These are phyloP conservation scores for Cebus imitator DNA, from an alignment of 2,113 vertebrate genomes.

Conservation along the genomic window DNA sequence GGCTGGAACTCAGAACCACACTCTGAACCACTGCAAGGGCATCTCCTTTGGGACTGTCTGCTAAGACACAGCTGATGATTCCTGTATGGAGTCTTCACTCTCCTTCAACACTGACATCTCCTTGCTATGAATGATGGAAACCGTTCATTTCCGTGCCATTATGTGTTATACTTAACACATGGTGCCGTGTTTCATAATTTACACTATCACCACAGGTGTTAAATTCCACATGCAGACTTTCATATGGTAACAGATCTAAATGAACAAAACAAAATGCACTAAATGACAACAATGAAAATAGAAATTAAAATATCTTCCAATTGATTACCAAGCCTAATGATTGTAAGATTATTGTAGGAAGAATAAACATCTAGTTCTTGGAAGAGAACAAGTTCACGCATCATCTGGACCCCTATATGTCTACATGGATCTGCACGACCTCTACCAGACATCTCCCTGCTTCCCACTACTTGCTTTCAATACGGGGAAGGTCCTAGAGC, in stretches of 20 bases:
- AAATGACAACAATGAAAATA: background rate
- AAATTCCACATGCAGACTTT: background rate
- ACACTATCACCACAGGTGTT: background rate
- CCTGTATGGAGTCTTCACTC: too few species aligned
- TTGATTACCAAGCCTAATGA: background rate
- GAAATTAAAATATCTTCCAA: background rate
- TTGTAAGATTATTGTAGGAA: background rate
- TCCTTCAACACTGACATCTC: background rate
- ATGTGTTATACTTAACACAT: rapidly evolving
- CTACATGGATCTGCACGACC: background rate
- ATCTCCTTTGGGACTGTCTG: background rate
- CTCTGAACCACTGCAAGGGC: rapidly evolving
- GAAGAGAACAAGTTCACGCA: background rate
- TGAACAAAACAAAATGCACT: background rate
- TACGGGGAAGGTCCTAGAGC: background rate
- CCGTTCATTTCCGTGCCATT: background rate
- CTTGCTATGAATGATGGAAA: background rate
- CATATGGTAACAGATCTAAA: background rate
- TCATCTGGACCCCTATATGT: background rate
- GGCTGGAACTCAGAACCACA: too few species aligned
- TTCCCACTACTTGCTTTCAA: background rate
- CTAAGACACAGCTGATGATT: background rate
- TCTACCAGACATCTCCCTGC: background rate
- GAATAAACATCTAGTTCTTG: background rate
- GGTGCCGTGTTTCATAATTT: background rate